These are phyloP conservation scores for Clarias fuscus DNA, from an alignment of 2,797 vertebrate species.

Conservation along the genomic window DNA sequence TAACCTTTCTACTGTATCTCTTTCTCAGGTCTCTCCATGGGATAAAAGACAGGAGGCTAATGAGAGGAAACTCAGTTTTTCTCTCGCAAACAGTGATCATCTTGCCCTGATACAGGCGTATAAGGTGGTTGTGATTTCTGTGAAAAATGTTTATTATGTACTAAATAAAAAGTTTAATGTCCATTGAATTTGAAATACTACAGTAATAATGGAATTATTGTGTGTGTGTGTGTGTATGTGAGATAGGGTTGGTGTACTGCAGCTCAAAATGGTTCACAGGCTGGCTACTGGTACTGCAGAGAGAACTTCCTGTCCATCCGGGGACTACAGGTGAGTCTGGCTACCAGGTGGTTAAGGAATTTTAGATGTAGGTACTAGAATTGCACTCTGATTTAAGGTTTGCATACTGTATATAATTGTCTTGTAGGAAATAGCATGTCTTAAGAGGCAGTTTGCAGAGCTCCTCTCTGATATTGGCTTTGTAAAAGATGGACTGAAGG, in stretches of 20 bases:
- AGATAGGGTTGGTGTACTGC: constrained; percentile 87
- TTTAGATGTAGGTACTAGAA: not conserved
- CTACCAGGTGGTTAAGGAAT: not conserved
- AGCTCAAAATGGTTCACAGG: constrained; percentile 76
- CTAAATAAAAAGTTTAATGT: not conserved
- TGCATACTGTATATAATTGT: constrained; percentile 9
- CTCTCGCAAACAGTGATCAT: constrained; percentile 91
- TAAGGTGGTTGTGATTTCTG: constrained; percentile 74
- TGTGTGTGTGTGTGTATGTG: not conserved
- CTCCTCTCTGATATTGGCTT: constrained; percentile 97
- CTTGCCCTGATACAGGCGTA: constrained; percentile 92
- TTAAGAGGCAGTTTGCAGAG: constrained; percentile 96
- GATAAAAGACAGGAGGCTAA: constrained; percentile 95
- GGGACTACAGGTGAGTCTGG: constrained; percentile 82
- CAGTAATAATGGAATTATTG: not conserved
- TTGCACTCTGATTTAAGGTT: not conserved
- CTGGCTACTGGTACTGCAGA: constrained; percentile 86
- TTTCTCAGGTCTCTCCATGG: constrained; percentile 90
- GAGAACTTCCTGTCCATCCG: constrained; percentile 92
- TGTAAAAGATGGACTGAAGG: constrained; percentile 89
- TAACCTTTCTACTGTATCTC: not conserved
- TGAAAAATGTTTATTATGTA: not conserved
- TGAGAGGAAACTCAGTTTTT: constrained; percentile 89
- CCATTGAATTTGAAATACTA: not conserved
- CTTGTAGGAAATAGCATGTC: constrained; percentile 89